Evolutionary conservation across 2,888 invertebrate species (phyloP).

Genomic region (Apoda limacodes): DNA sequence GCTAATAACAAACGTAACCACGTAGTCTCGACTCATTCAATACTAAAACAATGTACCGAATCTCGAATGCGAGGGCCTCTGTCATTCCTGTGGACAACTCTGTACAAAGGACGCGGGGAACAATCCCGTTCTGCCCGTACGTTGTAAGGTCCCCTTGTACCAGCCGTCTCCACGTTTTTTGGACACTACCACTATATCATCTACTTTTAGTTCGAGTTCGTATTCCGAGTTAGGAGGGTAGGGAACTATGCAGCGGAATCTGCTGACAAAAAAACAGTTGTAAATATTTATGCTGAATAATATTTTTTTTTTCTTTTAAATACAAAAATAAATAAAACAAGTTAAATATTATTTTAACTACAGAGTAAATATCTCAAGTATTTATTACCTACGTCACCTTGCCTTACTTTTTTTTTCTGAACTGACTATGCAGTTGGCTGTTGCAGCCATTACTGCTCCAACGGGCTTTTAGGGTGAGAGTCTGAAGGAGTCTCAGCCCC

Average conservation of each 20-base stretch:
- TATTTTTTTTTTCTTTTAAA: slow-evolving; percentile 1
- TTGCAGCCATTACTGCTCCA: too few relatives aligned
- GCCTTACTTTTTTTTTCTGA: too few relatives aligned
- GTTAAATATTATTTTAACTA: background rate
- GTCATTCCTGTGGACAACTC: slow-evolving; percentile 54
- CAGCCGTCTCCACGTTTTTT: slow-evolving; percentile 95
- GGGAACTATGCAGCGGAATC: slow-evolving; percentile 92
- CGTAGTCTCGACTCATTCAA: too few relatives aligned
- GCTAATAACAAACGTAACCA: too few relatives aligned
- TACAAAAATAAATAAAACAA: background rate
- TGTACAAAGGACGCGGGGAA: slow-evolving; percentile 96
- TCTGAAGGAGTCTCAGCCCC: too few relatives aligned
- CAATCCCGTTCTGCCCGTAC: slow-evolving; percentile 92
- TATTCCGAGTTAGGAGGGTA: slow-evolving; percentile 96
- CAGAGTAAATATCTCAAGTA: background rate
- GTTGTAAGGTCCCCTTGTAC: slow-evolving; percentile 92
- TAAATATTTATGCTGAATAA: background rate
- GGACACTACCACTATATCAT: slow-evolving; percentile 91
- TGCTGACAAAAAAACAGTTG: slow-evolving; percentile 26
- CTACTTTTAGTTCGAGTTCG: slow-evolving; percentile 89
- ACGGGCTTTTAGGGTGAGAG: too few relatives aligned
- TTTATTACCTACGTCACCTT: too few relatives aligned
- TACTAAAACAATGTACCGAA: slow-evolving; percentile 29
- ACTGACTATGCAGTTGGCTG: too few relatives aligned
- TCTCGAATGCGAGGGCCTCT: slow-evolving; percentile 24